Evolutionary conservation across 2,113 vertebrate genomes (phyloP), one percentile per base, ranked within the genome.

Genomic region (Callionymus lyra): DNA sequence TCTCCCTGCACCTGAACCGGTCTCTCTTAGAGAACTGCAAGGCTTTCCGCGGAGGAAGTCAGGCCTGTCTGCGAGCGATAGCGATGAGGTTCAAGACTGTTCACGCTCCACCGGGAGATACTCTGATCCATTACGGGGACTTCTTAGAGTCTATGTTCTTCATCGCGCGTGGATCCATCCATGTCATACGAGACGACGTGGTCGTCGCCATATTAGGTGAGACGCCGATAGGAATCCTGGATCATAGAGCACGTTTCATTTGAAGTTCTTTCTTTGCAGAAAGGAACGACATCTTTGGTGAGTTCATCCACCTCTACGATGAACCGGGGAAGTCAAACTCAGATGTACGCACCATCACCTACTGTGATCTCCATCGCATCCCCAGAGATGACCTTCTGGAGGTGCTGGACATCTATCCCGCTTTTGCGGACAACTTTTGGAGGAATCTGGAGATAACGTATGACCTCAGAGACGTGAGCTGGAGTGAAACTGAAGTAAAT

Each of bases 351-450:
- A 91, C 93, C 8, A 77, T 91, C 59, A 94, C 95, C 38, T 98
- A 98, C 77, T 98, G 94, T 0, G 94, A 98, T 74, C 71, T 99
- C 61, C 95, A 99, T 69, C 88, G 89, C 56, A 96, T 99, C 72
- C 88, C 82, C 48, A 82, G 93, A 1, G 86, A 94, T 2, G 93
- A 98, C 74, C 85, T 99, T 41, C 82, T 98, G 45, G 93, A 97
- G 68, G 91, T 99, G 43, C 65, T 99, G 50, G 93, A 97, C 61
- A 84, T 96, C 77, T 98, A 95, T 56, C 94, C 95, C 1, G 74
- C 77, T 42, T 98, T 97, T 58, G 91, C 91, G 1, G 88, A 92
- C 77, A 88, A 85, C 60, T 97, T 99, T 81, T 98, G 94, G 94
- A 90, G 84, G 66, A 95, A 95, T 74, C 67, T 98, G 51, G 91